Evolutionary conservation across 2,888 invertebrate species (phyloP).

Genomic region (Mesodorylaimus sp.): DNA sequence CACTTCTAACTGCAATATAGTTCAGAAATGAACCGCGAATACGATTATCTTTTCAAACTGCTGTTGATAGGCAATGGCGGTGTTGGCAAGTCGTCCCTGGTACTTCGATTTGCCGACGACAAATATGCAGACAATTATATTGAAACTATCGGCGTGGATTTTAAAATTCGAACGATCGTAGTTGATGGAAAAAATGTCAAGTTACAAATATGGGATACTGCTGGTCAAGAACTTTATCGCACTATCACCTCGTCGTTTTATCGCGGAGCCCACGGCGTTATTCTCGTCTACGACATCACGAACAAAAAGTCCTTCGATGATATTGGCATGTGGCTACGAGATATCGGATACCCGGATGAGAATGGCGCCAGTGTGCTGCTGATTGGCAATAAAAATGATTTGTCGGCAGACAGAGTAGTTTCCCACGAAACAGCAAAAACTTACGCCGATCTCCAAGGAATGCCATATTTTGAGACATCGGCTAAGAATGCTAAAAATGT

Average conservation of each 20-base stretch:
- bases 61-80: slow-evolving; percentile 99
- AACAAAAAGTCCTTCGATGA: slow-evolving; percentile 97
- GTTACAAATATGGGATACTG: no score
- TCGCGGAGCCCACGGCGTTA: slow-evolving; percentile 94
- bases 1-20: no score
- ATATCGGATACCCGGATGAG: slow-evolving; percentile 96
- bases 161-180: slow-evolving; percentile 83
- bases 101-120: no score
- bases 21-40: no score
- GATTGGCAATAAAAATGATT: no score
- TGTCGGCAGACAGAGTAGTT: no score
- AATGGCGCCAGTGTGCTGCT: slow-evolving; percentile 98
- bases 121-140: slow-evolving; percentile 52
- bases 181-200: slow-evolving; percentile 38
- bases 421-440: no score
- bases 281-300: slow-evolving; percentile 96
- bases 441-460: no score
- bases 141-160: slow-evolving; percentile 98
- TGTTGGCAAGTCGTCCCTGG: no score
- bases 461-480: no score
- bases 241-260: slow-evolving; percentile 99
- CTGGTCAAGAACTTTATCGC: slow-evolving; percentile 79
- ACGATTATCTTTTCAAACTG: slow-evolving; percentile 97
- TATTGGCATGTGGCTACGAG: slow-evolving; percentile 94
- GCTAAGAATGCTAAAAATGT: no score